Base-by-base conservation (phyloP, 2,888 invertebrate genomes). In the Zygothrica quintamaculata region DNA sequence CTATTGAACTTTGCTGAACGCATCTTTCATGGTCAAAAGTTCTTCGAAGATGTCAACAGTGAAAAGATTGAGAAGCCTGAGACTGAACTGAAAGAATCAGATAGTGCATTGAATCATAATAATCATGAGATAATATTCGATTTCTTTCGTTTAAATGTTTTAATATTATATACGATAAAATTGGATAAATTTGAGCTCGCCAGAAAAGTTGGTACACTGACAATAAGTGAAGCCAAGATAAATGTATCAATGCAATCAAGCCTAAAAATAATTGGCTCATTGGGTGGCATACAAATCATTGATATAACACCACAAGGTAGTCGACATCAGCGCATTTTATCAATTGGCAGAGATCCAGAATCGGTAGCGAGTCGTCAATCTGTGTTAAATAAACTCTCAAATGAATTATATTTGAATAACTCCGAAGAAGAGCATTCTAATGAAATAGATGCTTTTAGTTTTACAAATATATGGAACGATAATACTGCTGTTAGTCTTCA, bases 191-290 rank as follows among this genome's bases (percentile, higher is more conserved):
- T 92, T 71, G 91, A 95, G 46, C 92, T 94, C 25, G 97, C 96
- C 0, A 93, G 95, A 75, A 98, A 98, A 92, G 96, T 98, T 64
- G 98, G 98, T 58, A 98, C 98, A 0, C 97, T 98, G 12, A 98
- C 98, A 9, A 94, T 98, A 93, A 95, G 95, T 65, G 96, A 96
- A 89, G 98, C 98, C 0, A 94, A 95, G 90, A 96, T 98, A 75
- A 95, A 97, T 90, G 97, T 97, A 9, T 95, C 96, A 92, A 88
- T 92, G 86, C 87, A 89, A 50, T 78, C 80, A 22, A 89, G 92
- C 65, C 91, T 96, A 61, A 92, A 93, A 48, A 94, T 97, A 61
- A 93, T 95, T 85, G 98, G 98, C 0, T 97, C 97, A 0, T 92
- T 99, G 50, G 98, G 98, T 65, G 98, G 98, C 6, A 93, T 98